Conservation (phyloP, 2,888 invertebrate genomes). For the Gnatocerus cornutus region DNA sequence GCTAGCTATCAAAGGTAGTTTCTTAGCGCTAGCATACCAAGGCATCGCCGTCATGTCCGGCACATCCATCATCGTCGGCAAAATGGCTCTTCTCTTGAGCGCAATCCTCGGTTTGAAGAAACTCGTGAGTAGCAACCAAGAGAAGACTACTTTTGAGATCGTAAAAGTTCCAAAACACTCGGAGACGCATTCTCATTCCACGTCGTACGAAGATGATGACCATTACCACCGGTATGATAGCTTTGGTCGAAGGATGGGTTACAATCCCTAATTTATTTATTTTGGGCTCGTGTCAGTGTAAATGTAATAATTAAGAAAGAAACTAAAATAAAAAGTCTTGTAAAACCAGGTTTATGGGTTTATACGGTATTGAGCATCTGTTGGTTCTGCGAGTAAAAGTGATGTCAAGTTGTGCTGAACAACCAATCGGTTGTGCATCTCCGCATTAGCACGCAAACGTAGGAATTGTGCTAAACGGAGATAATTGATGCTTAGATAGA, state of each 20-base stretch:
- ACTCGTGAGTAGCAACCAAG: constrained; percentile 78
- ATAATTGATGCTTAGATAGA: constrained; percentile 11
- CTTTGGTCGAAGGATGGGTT: constrained; percentile 15
- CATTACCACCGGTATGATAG: constrained; percentile 47
- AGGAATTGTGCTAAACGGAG: constrained; percentile 14
- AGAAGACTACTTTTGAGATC: constrained; percentile 89
- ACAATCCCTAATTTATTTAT: neutral
- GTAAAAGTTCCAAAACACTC: constrained; percentile 89
- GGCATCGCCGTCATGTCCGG: constrained; percentile 84
- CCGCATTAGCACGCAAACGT: constrained; percentile 17
- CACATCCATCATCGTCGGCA: constrained; percentile 87
- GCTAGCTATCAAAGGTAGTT: constrained; percentile 81
- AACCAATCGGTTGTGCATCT: neutral
- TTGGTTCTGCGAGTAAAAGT: constrained; percentile 21
- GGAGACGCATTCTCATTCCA: constrained; percentile 84
- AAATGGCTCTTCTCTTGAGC: constrained; percentile 86
- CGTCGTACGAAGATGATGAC: constrained; percentile 60
- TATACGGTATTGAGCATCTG: constrained; percentile 10
- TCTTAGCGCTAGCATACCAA: constrained; percentile 83
- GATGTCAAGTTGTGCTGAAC: constrained; percentile 24
- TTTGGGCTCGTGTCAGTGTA: neutral
- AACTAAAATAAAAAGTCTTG: constrained; percentile 13
- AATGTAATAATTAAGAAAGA: constrained; percentile 4
- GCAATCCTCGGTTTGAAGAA: constrained; percentile 88
- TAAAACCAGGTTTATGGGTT: constrained; percentile 23